phyloP scores from a whole-genome alignment of 2,888 invertebrate species.

The Patella pellucida region DNA sequence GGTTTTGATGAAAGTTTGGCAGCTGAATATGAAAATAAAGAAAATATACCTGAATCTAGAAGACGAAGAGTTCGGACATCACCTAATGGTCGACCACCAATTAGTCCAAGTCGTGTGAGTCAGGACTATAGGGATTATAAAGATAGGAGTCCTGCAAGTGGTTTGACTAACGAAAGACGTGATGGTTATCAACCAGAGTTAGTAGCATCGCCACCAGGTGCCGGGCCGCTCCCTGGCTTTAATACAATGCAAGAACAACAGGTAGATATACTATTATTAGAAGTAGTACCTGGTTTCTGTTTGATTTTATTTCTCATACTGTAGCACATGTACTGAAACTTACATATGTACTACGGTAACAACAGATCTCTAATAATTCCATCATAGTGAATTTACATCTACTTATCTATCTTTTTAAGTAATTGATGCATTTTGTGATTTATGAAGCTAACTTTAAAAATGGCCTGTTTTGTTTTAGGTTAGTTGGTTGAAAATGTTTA shows the following conservation, averaged over 20 bases:
- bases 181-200: slow-evolving; percentile 2
- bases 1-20: slow-evolving; percentile 39
- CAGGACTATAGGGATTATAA: neutral
- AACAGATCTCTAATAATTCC: too few relatives aligned
- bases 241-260: slow-evolving; percentile 61
- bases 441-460: neutral
- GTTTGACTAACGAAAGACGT: neutral
- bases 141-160: neutral
- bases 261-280: slow-evolving; percentile 35
- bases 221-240: slow-evolving; percentile 57
- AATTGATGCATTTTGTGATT: too few relatives aligned
- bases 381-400: too few relatives aligned
- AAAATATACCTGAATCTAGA: slow-evolving; percentile 2
- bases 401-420: too few relatives aligned
- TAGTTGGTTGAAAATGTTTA: slow-evolving; percentile 62
- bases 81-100: neutral
- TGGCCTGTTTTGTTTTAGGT: slow-evolving; percentile 38
- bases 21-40: slow-evolving; percentile 23
- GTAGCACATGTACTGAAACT: too few relatives aligned
- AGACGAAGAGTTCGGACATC: neutral
- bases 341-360: too few relatives aligned
- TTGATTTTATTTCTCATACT: too few relatives aligned
- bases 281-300: neutral
- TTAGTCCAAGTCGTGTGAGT: neutral
- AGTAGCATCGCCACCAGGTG: slow-evolving; percentile 32